phyloP scores from a whole-genome alignment of 2,113 vertebrate genomes.

The Petrocephalus microphthalmus region DNA sequence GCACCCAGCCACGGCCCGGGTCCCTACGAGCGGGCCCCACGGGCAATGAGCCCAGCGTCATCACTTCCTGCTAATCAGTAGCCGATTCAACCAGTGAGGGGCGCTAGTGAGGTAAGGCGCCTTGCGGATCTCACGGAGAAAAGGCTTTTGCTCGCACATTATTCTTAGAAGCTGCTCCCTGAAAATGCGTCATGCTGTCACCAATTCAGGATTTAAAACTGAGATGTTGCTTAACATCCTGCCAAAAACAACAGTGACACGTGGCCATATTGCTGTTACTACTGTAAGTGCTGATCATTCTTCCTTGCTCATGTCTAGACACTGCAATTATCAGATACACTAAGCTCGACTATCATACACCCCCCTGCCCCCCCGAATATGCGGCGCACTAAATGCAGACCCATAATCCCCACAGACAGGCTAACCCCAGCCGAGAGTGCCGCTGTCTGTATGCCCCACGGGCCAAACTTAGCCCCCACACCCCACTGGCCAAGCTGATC shows the following conservation, averaged over 20 bases:
- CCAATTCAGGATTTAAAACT: background rate
- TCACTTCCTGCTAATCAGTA: background rate
- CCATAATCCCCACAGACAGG: background rate
- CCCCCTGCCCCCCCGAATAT: background rate
- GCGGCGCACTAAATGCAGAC: background rate
- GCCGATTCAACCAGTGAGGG: background rate
- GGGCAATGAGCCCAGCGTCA: background rate
- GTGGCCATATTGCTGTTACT: background rate
- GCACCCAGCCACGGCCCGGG: no score
- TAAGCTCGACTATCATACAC: background rate
- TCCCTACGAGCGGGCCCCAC: background rate
- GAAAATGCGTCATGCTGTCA: background rate
- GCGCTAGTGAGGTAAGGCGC: background rate
- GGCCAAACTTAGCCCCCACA: background rate
- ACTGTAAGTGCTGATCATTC: background rate
- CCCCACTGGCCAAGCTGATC: no score
- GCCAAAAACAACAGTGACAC: background rate
- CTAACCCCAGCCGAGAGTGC: background rate
- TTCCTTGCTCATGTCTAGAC: background rate
- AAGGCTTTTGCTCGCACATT: background rate
- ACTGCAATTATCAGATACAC: background rate
- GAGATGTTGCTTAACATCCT: background rate
- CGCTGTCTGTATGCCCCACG: background rate
- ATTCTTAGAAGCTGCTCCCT: background rate
- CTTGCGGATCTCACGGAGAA: background rate